These are phyloP conservation scores for Pachyuromys duprasi DNA, from an alignment of 2,797 vertebrate genomes.

Conservation along the genomic window DNA sequence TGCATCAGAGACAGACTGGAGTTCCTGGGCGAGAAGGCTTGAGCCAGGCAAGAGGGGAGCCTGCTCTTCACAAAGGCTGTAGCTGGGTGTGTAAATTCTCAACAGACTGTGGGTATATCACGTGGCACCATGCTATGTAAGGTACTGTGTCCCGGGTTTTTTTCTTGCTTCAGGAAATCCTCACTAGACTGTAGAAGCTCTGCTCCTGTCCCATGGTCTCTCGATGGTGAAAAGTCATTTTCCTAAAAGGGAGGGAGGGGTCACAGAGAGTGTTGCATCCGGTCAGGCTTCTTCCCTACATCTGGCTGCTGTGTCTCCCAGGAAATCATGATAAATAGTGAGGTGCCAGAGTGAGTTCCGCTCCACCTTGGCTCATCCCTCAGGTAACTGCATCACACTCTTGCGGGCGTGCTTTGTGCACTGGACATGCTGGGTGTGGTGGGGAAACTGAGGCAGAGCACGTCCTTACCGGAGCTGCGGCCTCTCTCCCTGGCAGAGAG, in stretches of 20 bases:
- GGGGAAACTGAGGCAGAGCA: not conserved
- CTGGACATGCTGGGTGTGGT: not conserved
- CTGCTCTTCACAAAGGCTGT: not conserved
- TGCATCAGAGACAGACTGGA: not conserved
- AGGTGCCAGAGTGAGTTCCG: not conserved
- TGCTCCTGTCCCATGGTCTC: not conserved
- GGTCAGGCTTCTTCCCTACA: not conserved
- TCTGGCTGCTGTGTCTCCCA: not conserved
- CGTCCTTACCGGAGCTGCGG: not conserved
- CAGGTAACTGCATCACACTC: not conserved
- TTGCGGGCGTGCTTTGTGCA: not conserved
- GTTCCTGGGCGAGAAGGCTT: not conserved
- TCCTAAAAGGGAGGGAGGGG: not conserved
- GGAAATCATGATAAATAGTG: too few species aligned
- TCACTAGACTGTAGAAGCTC: not conserved
- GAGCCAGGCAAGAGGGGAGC: not conserved
- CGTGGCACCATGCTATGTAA: not conserved
- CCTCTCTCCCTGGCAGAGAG: not conserved
- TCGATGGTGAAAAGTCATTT: not conserved
- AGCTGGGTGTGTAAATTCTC: accelerated
- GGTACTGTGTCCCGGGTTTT: not conserved
- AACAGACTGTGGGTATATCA: not conserved
- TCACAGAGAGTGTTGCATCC: not conserved
- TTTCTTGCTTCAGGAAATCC: not conserved
- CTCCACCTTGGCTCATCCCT: not conserved